phyloP scores from a whole-genome alignment of 2,888 invertebrate species.

The Hydraecia micacea region DNA sequence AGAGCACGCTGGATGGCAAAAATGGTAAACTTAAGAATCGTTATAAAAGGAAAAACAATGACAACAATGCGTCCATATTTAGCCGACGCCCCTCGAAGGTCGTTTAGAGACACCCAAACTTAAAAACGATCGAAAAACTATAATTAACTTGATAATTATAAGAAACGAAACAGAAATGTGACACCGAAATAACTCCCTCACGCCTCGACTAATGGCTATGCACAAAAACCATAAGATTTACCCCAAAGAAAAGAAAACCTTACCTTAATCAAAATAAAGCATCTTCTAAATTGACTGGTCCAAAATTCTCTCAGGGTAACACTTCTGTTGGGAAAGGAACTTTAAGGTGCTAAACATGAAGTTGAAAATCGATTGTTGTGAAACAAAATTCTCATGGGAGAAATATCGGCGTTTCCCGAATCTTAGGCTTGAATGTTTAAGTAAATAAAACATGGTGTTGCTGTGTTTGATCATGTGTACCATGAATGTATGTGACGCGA shows the following conservation, averaged over 20 bases:
- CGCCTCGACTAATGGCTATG: slow-evolving; percentile 70
- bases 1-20: neutral
- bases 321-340: slow-evolving; percentile 9
- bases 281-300: slow-evolving; percentile 6
- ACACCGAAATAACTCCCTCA: slow-evolving; percentile 74
- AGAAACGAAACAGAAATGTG: slow-evolving; percentile 70
- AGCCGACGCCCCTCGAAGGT: slow-evolving; percentile 47
- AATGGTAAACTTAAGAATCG: neutral
- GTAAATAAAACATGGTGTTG: slow-evolving; percentile 64
- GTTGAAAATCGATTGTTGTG: slow-evolving; percentile 14
- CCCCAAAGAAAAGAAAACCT: slow-evolving; percentile 26
- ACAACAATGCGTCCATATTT: slow-evolving; percentile 23
- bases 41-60: neutral
- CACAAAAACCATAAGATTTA: slow-evolving; percentile 66
- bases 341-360: neutral
- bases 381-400: slow-evolving; percentile 42
- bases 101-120: slow-evolving; percentile 32
- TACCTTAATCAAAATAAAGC: neutral
- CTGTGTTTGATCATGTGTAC: slow-evolving; percentile 66
- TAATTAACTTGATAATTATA: slow-evolving; percentile 69
- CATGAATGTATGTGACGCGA: slow-evolving; percentile 38
- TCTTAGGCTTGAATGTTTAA: slow-evolving; percentile 61
- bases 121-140: slow-evolving; percentile 56
- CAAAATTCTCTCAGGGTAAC: neutral
- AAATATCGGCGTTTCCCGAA: slow-evolving; percentile 64